Conservation (phyloP, 2,888 invertebrate genomes). For the Pheosia tremula region DNA sequence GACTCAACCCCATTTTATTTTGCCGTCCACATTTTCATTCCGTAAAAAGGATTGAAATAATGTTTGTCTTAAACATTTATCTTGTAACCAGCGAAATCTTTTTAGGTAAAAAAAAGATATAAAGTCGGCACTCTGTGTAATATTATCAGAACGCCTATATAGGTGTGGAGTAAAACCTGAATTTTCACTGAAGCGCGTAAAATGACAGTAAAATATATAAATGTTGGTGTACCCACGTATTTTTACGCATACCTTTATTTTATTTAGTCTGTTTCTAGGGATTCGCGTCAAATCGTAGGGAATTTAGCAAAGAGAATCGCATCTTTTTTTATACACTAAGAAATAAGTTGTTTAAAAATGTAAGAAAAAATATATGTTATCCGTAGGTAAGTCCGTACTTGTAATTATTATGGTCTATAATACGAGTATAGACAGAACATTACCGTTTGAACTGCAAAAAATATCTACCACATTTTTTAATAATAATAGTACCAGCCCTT, state of each 20-base stretch:
- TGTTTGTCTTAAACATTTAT: not conserved
- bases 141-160: not conserved
- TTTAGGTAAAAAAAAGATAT: not conserved
- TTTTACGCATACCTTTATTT: too few species aligned
- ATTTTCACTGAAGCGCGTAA: constrained; percentile 1
- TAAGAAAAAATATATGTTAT: too few species aligned
- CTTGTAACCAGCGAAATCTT: not conserved
- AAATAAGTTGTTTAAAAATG: too few species aligned
- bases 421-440: too few species aligned
- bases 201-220: not conserved
- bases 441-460: too few species aligned
- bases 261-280: not conserved
- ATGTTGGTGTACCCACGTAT: not conserved
- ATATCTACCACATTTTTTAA: too few species aligned
- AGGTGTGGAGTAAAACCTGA: not conserved
- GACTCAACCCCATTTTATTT: not conserved
- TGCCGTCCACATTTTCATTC: not conserved
- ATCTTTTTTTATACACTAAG: too few species aligned
- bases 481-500: too few species aligned
- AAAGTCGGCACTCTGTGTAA: not conserved
- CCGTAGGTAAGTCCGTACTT: too few species aligned
- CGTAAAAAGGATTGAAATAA: not conserved
- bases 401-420: too few species aligned
- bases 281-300: not conserved
- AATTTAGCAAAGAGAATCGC: not conserved